Base-by-base conservation (phyloP, 1,140 invertebrate genomes). In the Gonioctena quinquepunctata region DNA sequence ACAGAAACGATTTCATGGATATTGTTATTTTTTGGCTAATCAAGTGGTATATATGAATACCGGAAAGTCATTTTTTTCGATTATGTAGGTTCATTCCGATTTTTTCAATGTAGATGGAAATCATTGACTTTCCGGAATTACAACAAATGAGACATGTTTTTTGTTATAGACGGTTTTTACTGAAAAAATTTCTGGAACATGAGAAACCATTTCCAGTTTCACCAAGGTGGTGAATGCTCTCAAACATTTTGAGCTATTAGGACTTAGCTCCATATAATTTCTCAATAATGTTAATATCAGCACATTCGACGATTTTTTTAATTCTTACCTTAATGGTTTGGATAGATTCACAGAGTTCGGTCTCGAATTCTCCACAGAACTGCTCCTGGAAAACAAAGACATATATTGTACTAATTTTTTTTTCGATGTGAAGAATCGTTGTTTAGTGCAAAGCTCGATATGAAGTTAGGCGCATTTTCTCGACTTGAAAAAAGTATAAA, bases 361-460 rank as follows among this genome's bases (percentile, higher is more conserved):
- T 16, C 67, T 26, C 21, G 67, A 68, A 28, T 59, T 61, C 28
- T 33, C 59, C 2, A 19, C 67, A 42, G 56, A 61, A 50, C 67
- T 68, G 25, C 57, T 61, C 42, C 67, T 68, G 57, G 50, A 68
- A 68, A 3, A 16, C 61, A 62, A 61, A 26, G n/a, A 50, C 2
- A 16, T 65, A 11, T 65, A 16, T 27, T 42, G 16, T 42, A 13
- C 11, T 42, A 42, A n/a, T 42, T 42, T n/a, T 13, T 4, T 42
- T 42, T 42, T 42, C 33, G 4, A 42, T n/a, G n/a, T n/a, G n/a
- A 42, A 42, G 0, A 11, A 4, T 13, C 5, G 3, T n/a, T 4
- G 13, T 42, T 42, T 42, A 42, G 33, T 42, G 33, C 33, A 4
- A 8, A 42, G 33, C 13, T 42, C 16, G 3, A 0, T 42, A 42